Conservation (phyloP, 2,113 vertebrate genomes). For the Plecotus auritus region DNA sequence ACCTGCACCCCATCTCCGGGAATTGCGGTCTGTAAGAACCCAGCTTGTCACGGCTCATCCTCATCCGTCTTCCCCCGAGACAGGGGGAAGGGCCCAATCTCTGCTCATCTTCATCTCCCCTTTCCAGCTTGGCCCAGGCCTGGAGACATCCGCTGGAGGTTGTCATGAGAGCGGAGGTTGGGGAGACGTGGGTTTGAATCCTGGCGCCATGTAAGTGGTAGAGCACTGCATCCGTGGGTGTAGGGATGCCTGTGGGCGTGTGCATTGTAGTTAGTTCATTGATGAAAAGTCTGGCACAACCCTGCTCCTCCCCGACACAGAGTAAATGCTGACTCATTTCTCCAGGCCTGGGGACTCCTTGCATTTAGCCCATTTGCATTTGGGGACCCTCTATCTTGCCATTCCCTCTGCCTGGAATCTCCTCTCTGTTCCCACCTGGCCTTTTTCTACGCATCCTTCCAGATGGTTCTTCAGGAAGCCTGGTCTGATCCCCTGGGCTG, state of each 20-base stretch:
- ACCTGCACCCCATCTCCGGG: not conserved
- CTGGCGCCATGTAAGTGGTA: rapidly evolving
- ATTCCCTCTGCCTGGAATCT: not conserved
- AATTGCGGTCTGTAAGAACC: not conserved
- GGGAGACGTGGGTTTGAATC: not conserved
- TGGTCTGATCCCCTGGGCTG: not conserved
- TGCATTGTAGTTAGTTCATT: rapidly evolving
- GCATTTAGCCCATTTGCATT: not conserved
- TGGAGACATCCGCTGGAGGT: not conserved
- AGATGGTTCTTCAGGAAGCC: not conserved
- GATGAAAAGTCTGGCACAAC: not conserved
- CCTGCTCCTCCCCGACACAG: not conserved
- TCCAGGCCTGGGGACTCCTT: not conserved
- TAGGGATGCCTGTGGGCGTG: rapidly evolving
- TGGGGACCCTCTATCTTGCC: not conserved
- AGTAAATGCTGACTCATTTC: not conserved
- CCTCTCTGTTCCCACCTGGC: not conserved
- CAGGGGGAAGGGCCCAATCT: rapidly evolving
- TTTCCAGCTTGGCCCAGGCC: not conserved
- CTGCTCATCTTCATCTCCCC: no score
- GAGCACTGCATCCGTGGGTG: rapidly evolving
- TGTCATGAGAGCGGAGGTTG: rapidly evolving
- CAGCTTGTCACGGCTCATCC: no score
- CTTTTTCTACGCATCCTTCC: not conserved
- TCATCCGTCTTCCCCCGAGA: rapidly evolving